Evolutionary conservation across 1,140 invertebrate species (phyloP).

Genomic region (Drosophila kepulauana): DNA sequence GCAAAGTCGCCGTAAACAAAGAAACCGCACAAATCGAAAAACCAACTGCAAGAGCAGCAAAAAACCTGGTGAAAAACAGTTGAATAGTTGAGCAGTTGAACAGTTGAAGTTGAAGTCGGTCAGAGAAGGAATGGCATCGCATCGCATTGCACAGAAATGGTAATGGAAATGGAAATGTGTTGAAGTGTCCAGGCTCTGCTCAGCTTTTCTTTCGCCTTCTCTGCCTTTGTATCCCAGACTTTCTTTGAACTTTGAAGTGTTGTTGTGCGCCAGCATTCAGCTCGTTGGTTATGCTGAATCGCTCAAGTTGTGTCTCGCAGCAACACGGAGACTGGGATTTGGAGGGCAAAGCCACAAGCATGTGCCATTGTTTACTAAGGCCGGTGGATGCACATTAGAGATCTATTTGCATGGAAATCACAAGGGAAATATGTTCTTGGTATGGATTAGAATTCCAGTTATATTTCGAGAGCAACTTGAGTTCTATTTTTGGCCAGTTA

Average conservation of each 20-base stretch:
- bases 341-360: background rate
- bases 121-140: constrained; percentile 13
- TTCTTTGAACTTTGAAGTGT: constrained; percentile 18
- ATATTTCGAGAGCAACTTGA: too few relatives aligned
- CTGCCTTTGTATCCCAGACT: constrained; percentile 11
- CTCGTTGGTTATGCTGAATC: background rate
- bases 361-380: background rate
- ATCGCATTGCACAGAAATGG: background rate
- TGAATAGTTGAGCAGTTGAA: constrained; percentile 5
- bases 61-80: constrained; percentile 26
- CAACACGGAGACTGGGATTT: background rate
- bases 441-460: too few relatives aligned
- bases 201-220: constrained; percentile 10
- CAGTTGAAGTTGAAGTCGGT: constrained; percentile 51
- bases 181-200: constrained; percentile 46
- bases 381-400: constrained; percentile 3
- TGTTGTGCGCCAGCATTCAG: constrained; percentile 8
- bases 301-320: background rate
- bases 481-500: too few relatives aligned
- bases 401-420: background rate
- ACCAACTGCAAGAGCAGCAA: constrained; percentile 31
- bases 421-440: too few relatives aligned
- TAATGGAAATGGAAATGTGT: constrained; percentile 41
- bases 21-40: constrained; percentile 54
- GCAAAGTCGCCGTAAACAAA: constrained; percentile 61